Evolutionary conservation across 23 tunicate genomes (phyloP).

Genomic region (Halocynthia roretzi): DNA sequence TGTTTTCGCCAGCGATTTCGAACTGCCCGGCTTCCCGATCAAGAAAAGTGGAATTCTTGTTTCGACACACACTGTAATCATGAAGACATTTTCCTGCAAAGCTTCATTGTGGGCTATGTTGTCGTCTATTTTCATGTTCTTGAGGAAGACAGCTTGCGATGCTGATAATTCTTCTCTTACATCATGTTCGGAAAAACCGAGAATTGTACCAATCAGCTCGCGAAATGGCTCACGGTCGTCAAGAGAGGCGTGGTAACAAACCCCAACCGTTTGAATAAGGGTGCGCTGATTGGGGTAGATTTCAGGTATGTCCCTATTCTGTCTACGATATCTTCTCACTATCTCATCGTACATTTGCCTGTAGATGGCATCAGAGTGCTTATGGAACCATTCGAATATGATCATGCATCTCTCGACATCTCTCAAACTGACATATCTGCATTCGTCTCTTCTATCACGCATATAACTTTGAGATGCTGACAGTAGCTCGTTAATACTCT

Average conservation of each 20-base stretch:
- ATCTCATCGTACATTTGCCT: constrained; percentile 15
- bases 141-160: constrained; percentile 46
- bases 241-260: constrained; percentile 62
- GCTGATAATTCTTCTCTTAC: constrained; percentile 38
- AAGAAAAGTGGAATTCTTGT: constrained; percentile 64
- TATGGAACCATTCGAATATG: constrained; percentile 48
- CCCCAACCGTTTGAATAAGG: constrained; percentile 38
- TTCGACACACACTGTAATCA: constrained; percentile 67
- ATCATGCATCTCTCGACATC: constrained; percentile 57
- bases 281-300: constrained; percentile 22
- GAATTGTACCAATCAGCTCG: neutral
- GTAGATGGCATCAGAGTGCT: constrained; percentile 5
- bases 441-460: constrained; percentile 38
- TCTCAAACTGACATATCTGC: constrained; percentile 59
- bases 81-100: constrained; percentile 61
- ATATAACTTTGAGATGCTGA: constrained; percentile 33
- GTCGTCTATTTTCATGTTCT: constrained; percentile 24
- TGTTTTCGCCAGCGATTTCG: constrained; percentile 73
- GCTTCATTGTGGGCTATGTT: constrained; percentile 66
- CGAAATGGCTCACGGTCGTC: constrained; percentile 24
- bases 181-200: constrained; percentile 4
- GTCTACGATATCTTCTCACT: neutral
- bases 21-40: constrained; percentile 76
- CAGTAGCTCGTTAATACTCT: constrained; percentile 10
- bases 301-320: neutral